Conservation (phyloP, 2,888 invertebrate species). For the Serripes groenlandicus region DNA sequence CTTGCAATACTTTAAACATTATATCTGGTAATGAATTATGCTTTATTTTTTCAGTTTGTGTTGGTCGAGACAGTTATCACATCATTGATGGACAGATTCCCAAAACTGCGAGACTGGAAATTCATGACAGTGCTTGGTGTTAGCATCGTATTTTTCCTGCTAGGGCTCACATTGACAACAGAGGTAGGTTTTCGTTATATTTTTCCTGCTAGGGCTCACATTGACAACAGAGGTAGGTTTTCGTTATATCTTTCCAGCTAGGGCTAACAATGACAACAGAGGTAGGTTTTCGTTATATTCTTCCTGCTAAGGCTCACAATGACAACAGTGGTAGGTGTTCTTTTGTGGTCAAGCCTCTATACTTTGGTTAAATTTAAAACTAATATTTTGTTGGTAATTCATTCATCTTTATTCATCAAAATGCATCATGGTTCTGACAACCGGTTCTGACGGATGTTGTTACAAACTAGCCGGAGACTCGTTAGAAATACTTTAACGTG, state of each 20-base stretch:
- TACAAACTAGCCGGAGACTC: too few species aligned
- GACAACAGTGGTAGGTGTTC: constrained; percentile 80
- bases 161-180: constrained; percentile 81
- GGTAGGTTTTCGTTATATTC: too few species aligned
- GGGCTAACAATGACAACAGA: not conserved
- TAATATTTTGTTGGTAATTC: too few species aligned
- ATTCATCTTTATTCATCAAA: too few species aligned
- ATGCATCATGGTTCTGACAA: too few species aligned
- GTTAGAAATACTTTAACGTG: too few species aligned
- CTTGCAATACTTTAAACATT: not conserved
- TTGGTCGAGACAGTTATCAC: constrained; percentile 86
- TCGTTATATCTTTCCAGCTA: not conserved
- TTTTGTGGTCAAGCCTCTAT: too few species aligned
- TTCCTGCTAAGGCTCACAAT: constrained; percentile 82
- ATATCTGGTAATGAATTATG: not conserved
- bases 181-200: constrained; percentile 75
- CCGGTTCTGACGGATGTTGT: too few species aligned
- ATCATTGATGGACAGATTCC: constrained; percentile 85
- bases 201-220: constrained; percentile 82
- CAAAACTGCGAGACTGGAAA: constrained; percentile 86
- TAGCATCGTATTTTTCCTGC: constrained; percentile 77
- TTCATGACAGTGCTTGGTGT: constrained; percentile 73
- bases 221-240: constrained; percentile 80
- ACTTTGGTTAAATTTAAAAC: too few species aligned
- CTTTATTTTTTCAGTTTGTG: constrained; percentile 84